Base-by-base conservation (phyloP, 2,888 invertebrate genomes). In the Trilocha varians region DNA sequence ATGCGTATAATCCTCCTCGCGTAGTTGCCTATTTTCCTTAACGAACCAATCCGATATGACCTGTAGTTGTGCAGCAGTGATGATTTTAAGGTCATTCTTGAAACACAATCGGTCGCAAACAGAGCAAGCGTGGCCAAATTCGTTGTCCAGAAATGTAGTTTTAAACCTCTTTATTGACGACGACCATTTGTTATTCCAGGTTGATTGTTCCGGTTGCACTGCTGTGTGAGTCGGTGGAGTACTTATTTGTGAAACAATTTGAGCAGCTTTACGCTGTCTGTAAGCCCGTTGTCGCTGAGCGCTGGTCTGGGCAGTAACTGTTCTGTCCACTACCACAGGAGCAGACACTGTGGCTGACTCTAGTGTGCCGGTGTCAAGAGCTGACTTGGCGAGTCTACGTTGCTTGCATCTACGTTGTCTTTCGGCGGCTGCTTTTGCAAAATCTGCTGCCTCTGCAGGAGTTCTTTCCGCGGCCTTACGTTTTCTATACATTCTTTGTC, bases 61-160 rank as follows among this genome's bases (percentile, higher is more conserved):
- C 55, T 62, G 0, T 34, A 65, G 54, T 17, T 66, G 59, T 58
- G 47, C 47, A 0, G 55, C 61, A 62, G 60, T 62, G 58, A 60
- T 62, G 55, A 32, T 6, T 61, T 68, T 66, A 3, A 69, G 56
- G 50, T 70, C 69, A 5, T 67, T 64, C 42, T 48, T 62, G 38
- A 59, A 70, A 66, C 68, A 70, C 16, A 71, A 39, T 59, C 68
- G 42, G 52, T 70, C 70, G 44, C 67, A 70, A 43, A 70, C 56
- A 6, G 59, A 56, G 15, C 65, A 68, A 55, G 57, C 48, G 42
- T 64, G 14, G 50, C 64, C 64, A 60, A 65, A 68, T 16, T 60
- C 59, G 48, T 65, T 67, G 48, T 57, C 60, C 49, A 59, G 38
- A 47, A 61, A 65, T 32, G 52, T 57, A n/a, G 56, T 38, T 62